Evolutionary conservation across 2,797 vertebrate species (phyloP), one percentile per base, ranked within the genome.

Genomic region (Tragelaphus oryx): DNA sequence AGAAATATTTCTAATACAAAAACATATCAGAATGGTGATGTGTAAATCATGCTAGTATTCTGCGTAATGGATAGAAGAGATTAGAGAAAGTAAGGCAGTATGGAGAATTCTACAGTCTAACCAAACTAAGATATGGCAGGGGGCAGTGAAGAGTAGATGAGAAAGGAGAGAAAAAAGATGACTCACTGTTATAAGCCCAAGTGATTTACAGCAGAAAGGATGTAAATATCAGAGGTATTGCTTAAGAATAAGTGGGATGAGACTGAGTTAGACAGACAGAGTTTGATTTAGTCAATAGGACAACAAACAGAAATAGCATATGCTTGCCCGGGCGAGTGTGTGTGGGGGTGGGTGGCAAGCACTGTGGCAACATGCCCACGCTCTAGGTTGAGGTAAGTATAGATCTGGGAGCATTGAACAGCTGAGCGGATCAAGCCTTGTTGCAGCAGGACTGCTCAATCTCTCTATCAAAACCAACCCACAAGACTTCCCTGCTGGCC

Each of bases 1-100:
- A 75, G 52, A 83, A 18, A 55, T 93, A 89, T 89, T 83, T 91
- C 71, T 89, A 71, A 79, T 68, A 92, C 44, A 88, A 95, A 95
- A 86, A 87, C 50, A 78, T 68, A 71, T 59, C 17, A 62, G n/a
- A 60, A 81, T 65, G 57, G 16, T 37, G 87, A 87, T 52, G 74
- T 44, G 26, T 28, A 87, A 84, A 54, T 57, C 37, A 44, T 84
- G 59, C 41, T 76, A 33, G 28, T 52, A 68, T 87, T 44, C 22
- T 82, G 41, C 60, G 71, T 55, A 76, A 60, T 68, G 28, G 24
- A 46, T 37, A 68, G 18, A 60, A 75, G n/a, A 79, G 30, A 75
- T 46, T 10, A 80, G 79, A 86, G 75, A 84, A 50, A 89, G n/a
- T 20, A 50, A 84, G 41, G 18, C 26, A 57, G 28, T 52, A 41